A percentile compares a stretch with the other conserved stretches of the same genome.
Evolutionary conservation across 2,797 vertebrate species (phyloP).

Genomic region (Liasis olivaceus): DNA sequence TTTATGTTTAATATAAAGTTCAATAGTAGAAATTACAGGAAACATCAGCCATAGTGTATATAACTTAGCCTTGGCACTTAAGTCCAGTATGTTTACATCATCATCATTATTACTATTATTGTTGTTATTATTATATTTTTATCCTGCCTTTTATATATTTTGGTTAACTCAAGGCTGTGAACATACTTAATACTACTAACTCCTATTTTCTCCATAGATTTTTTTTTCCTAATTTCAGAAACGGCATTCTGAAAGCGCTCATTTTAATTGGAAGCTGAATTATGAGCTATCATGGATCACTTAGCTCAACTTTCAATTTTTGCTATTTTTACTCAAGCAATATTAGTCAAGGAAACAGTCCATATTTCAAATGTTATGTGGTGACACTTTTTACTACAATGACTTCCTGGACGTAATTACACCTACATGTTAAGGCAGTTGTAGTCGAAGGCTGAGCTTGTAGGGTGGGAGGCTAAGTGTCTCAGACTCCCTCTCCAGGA

Average conservation of each 20-base stretch:
- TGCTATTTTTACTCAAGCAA: background rate
- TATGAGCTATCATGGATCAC: background rate
- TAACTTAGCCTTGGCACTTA: background rate
- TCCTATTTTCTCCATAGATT: background rate
- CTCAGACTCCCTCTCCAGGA: background rate
- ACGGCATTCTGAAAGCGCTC: background rate
- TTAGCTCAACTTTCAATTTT: background rate
- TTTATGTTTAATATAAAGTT: conserved; percentile 10
- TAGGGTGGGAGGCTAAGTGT: background rate
- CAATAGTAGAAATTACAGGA: background rate
- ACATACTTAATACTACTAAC: background rate
- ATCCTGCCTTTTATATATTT: background rate
- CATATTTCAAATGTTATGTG: background rate
- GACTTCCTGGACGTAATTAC: background rate
- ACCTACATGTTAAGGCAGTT: background rate
- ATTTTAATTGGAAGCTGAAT: background rate
- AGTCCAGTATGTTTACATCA: background rate
- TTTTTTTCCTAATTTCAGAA: background rate
- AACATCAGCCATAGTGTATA: background rate
- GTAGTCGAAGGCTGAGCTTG: background rate
- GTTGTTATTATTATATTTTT: background rate
- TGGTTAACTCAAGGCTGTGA: background rate
- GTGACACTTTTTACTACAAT: background rate
- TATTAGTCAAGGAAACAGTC: background rate
- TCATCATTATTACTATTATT: background rate